A percentile compares a stretch with the other conserved stretches of the same genome.
phyloP scores from a whole-genome alignment of 2,113 vertebrate genomes.

The Periophthalmodon schlosseri region DNA sequence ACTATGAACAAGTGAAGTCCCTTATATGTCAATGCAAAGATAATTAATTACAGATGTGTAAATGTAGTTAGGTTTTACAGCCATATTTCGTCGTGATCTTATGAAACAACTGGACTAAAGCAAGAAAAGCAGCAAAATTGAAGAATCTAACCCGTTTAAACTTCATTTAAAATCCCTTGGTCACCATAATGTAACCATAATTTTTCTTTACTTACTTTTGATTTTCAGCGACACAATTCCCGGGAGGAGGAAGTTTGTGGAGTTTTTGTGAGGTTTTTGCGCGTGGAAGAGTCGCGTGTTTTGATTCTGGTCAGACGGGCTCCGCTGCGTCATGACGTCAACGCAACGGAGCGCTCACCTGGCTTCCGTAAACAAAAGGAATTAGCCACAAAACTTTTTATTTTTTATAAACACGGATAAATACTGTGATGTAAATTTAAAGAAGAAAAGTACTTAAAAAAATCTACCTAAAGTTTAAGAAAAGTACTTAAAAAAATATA shows the following conservation, averaged over 20 bases:
- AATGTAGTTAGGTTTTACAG: neutral
- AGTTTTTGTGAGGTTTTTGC: neutral
- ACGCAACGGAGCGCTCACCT: neutral
- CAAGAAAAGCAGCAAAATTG: neutral
- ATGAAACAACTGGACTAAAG: neutral
- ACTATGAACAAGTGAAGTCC: too few species aligned
- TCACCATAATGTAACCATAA: neutral
- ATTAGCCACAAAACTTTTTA: too few species aligned
- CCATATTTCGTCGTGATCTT: neutral
- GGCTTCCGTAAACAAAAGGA: slow-evolving; percentile 1
- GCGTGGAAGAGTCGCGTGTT: neutral
- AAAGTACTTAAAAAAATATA: too few species aligned
- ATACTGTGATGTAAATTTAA: too few species aligned
- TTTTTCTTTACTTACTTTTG: slow-evolving; percentile 2
- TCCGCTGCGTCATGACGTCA: slow-evolving; percentile 1
- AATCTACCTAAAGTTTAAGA: too few species aligned
- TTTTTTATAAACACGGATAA: too few species aligned
- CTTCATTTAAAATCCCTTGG: too few species aligned
- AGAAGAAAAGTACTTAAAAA: too few species aligned
- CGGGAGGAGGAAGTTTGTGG: neutral
- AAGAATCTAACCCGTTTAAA: neutral
- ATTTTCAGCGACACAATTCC: neutral
- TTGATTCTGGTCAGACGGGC: neutral
- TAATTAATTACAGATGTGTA: neutral
- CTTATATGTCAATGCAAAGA: neutral